phyloP scores from a whole-genome alignment of 2,797 vertebrate genomes.

The Sebastes iracundus region DNA sequence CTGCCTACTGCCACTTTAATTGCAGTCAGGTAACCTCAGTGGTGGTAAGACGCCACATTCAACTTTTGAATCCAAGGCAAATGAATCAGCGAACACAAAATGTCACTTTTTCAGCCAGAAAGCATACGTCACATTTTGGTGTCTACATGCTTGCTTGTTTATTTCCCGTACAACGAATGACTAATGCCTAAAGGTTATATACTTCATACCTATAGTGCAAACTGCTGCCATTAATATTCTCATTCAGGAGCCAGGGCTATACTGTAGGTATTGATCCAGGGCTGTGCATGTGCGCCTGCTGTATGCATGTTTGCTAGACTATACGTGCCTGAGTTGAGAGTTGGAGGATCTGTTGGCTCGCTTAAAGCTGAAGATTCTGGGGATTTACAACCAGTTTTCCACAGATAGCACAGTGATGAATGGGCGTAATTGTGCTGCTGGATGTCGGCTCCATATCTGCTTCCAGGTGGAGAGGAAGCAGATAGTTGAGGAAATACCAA shows the following conservation, averaged over 20 bases:
- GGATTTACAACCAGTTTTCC: constrained; percentile 13
- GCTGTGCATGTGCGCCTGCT: not conserved
- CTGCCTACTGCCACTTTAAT: not conserved
- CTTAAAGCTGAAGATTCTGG: not conserved
- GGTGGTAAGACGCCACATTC: not conserved
- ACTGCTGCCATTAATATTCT: constrained; percentile 35
- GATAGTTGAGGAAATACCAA: no score
- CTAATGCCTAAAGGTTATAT: not conserved
- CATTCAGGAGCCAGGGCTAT: constrained; percentile 12
- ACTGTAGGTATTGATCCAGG: constrained; percentile 39
- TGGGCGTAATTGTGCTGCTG: constrained; percentile 24
- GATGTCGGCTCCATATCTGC: constrained; percentile 17
- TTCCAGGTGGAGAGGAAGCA: constrained; percentile 5
- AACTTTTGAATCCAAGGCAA: constrained; percentile 2
- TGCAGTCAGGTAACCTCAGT: not conserved
- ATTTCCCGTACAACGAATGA: not conserved
- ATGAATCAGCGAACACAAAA: not conserved
- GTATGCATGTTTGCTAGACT: not conserved
- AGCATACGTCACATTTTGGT: not conserved
- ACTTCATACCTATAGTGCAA: not conserved
- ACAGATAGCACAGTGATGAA: constrained; percentile 39
- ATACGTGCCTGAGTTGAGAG: constrained; percentile 6
- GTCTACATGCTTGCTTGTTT: not conserved
- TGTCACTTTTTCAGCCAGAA: not conserved
- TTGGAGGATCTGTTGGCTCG: constrained; percentile 3